A percentile compares a stretch with the other conserved stretches of the same genome.
These are phyloP conservation scores for Drosophila atripex DNA, from an alignment of 2,888 invertebrate genomes.

Conservation along the genomic window DNA sequence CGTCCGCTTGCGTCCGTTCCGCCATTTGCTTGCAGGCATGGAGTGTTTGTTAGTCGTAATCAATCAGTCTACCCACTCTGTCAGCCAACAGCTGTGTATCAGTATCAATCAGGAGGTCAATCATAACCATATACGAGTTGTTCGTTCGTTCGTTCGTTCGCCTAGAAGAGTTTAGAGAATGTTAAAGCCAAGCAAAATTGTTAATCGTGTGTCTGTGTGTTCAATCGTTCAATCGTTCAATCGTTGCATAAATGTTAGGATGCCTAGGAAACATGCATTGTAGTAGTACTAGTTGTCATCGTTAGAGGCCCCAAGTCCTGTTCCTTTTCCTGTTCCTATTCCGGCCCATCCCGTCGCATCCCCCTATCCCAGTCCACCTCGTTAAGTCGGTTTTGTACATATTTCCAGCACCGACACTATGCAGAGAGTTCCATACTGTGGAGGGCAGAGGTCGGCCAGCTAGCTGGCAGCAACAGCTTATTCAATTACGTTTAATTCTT, in stretches of 20 bases:
- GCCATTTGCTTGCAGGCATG: conserved; percentile 1
- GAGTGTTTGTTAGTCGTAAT: conserved; percentile 30
- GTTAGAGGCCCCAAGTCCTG: conserved; percentile 2
- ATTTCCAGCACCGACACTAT: conserved; percentile 16
- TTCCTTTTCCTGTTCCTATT: background rate
- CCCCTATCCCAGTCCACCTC: conserved; percentile 16
- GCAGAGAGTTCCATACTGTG: conserved; percentile 1
- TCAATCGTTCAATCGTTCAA: conserved; percentile 41
- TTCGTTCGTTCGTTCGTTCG: conserved; percentile 21
- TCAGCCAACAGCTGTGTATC: conserved; percentile 6
- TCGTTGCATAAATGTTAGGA: conserved; percentile 44
- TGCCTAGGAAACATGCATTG: conserved; percentile 30
- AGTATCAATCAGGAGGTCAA: conserved; percentile 23
- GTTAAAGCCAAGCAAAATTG: conserved; percentile 42
- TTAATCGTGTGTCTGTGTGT: conserved; percentile 46
- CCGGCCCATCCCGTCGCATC: background rate
- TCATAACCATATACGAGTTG: conserved; percentile 15
- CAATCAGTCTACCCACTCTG: conserved; percentile 12
- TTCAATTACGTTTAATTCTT: conserved; percentile 30
- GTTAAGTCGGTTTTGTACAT: conserved; percentile 45
- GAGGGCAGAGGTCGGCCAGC: conserved; percentile 3
- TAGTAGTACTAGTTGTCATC: conserved; percentile 13
- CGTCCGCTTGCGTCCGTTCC: background rate
- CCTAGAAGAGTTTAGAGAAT: conserved; percentile 35
- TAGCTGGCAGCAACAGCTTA: conserved; percentile 2